Evolutionary conservation across 2,888 invertebrate species (phyloP), one percentile per base, ranked within the genome.

Genomic region (Theodoxus fluviatilis): DNA sequence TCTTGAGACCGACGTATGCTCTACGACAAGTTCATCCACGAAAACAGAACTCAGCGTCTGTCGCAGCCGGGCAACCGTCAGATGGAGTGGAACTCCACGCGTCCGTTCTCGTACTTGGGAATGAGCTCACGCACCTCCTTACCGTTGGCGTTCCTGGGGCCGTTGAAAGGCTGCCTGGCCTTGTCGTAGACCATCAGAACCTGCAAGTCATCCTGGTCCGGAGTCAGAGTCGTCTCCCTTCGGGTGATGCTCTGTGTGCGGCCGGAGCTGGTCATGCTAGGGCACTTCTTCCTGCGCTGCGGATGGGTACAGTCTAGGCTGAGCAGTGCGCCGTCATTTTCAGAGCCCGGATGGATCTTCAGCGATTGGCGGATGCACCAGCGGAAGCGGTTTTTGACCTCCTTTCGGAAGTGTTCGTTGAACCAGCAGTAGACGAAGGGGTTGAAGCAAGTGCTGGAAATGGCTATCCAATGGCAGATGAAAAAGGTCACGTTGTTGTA

Each of bases 391-490:
- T 81, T 67, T 66, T 81, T 80, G 31, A 84, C 83, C 68, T 82
- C 83, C n/a, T 79, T 79, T 37, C 88, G 80, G 78, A 88, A 89
- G 71, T 84, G 81, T 70, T 88, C 87, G 75, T 89, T 88, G 25
- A 88, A 78, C 87, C 88, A 88, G 73, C 88, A 89, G 75, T 89
- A 89, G 22, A 89, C 87, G 75, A 88, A 88, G 0, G 89, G 88
- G 73, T 89, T 89, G 78, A 86, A 88, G 75, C 88, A 88, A 2
- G 88, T 87, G 73, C 87, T 87, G 72, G 86, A 87, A 81, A 89
- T 88, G 31, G 88, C 88, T n/a, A 88, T 79, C 85, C 88, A 86
- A 74, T 89, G 88, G 70, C 87, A 87, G 49, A 85, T 75, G 35
- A 88, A 84, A 75, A 87, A 87, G 2, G 83, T 83, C 28, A 65